phyloP scores from a whole-genome alignment of 2,797 vertebrate genomes.

The Acanthornis magna region DNA sequence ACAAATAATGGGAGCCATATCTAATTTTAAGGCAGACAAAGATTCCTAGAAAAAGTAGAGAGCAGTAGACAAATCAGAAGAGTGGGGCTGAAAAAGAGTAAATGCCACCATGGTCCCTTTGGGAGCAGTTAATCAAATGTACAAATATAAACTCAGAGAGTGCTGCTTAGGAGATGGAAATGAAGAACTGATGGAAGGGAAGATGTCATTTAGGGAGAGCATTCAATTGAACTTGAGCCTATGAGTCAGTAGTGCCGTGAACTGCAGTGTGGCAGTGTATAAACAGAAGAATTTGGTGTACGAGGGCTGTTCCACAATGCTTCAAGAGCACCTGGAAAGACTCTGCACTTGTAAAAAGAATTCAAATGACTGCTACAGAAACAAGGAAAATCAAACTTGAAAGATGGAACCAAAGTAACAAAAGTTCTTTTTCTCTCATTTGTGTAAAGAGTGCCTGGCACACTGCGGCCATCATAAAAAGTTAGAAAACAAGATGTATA shows the following conservation, averaged over 20 bases:
- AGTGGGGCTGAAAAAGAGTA: neutral
- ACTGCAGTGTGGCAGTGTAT: neutral
- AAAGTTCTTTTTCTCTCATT: neutral
- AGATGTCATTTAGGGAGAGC: neutral
- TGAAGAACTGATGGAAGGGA: neutral
- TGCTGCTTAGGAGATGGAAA: neutral
- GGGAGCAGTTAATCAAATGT: neutral
- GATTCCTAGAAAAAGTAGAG: neutral
- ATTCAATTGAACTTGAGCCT: neutral
- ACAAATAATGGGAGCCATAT: neutral
- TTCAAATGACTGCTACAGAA: neutral
- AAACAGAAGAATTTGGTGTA: neutral
- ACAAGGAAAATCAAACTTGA: neutral
- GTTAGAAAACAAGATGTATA: neutral
- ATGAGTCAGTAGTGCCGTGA: neutral
- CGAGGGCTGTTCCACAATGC: neutral
- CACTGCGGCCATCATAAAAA: accelerated
- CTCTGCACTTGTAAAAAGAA: neutral
- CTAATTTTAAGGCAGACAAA: neutral
- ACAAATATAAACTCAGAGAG: neutral
- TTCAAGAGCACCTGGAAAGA: neutral
- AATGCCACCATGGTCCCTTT: neutral
- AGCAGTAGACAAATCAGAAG: neutral
- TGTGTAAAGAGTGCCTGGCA: neutral
- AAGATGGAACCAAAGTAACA: neutral